These are phyloP conservation scores for Ophraella communa DNA, from an alignment of 2,888 invertebrate species.

Conservation along the genomic window DNA sequence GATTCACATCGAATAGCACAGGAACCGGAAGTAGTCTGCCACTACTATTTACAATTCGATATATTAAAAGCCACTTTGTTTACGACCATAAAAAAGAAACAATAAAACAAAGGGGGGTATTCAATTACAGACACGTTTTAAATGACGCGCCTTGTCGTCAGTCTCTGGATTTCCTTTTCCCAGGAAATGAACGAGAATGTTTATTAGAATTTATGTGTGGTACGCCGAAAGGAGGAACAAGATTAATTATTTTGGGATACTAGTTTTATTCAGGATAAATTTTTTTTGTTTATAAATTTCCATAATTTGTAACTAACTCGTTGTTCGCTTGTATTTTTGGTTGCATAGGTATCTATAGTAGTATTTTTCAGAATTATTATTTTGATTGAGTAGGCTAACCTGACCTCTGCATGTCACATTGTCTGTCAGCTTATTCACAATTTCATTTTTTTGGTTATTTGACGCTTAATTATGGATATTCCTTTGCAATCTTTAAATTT, in stretches of 20 bases:
- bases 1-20: neutral
- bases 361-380: too few species aligned
- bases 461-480: too few species aligned
- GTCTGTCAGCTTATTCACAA: too few species aligned
- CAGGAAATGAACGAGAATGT: slow-evolving; percentile 15
- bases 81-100: slow-evolving; percentile 2
- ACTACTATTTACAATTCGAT: neutral
- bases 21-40: neutral
- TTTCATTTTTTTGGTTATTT: too few species aligned
- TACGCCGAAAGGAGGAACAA: slow-evolving; percentile 6
- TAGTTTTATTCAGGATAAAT: too few species aligned
- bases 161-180: slow-evolving; percentile 13
- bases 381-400: too few species aligned
- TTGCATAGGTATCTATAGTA: too few species aligned
- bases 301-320: too few species aligned
- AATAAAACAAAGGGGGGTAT: slow-evolving; percentile 9
- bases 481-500: too few species aligned
- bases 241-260: slow-evolving; percentile 16
- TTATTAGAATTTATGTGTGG: slow-evolving; percentile 18
- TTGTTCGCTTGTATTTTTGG: too few species aligned
- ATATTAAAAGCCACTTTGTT: slow-evolving; percentile 7
- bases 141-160: slow-evolving; percentile 13
- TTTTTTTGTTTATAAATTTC: too few species aligned
- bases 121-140: slow-evolving; percentile 18
- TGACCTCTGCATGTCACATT: too few species aligned